These are phyloP conservation scores for Gryllus bimaculatus DNA, from an alignment of 1,140 invertebrate genomes.

Conservation along the genomic window DNA sequence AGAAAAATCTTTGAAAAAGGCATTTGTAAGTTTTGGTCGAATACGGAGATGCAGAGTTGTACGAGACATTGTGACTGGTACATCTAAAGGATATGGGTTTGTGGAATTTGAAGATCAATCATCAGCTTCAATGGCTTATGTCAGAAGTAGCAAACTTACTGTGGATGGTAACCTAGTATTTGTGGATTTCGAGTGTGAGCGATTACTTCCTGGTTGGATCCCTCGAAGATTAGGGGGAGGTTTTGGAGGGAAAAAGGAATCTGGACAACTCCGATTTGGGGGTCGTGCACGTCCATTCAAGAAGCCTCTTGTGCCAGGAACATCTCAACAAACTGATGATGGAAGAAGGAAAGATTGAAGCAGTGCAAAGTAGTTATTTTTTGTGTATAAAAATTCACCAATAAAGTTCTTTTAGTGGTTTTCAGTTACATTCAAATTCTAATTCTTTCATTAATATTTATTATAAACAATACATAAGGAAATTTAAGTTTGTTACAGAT, in stretches of 20 bases:
- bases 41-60: constrained; percentile 59
- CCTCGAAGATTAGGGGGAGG: constrained; percentile 75
- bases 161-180: constrained; percentile 52
- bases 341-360: not conserved
- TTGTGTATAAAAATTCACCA: not conserved
- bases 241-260: constrained; percentile 77
- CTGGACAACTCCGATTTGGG: constrained; percentile 81
- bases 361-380: not conserved
- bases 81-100: constrained; percentile 76
- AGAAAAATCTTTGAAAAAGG: constrained; percentile 37
- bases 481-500: not conserved
- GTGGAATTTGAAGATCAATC: constrained; percentile 61
- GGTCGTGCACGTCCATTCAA: constrained; percentile 64
- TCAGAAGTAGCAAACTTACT: constrained; percentile 49
- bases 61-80: constrained; percentile 70
- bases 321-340: not conserved
- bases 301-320: constrained; percentile 41
- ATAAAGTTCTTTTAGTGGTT: not conserved
- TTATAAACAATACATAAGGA: not conserved
- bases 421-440: not conserved
- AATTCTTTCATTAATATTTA: not conserved
- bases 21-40: constrained; percentile 54
- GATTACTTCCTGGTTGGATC: constrained; percentile 63
- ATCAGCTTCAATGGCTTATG: constrained; percentile 50
- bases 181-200: constrained; percentile 45